Conservation (phyloP, 2,797 vertebrate species). For the Sitta carolinensis region DNA sequence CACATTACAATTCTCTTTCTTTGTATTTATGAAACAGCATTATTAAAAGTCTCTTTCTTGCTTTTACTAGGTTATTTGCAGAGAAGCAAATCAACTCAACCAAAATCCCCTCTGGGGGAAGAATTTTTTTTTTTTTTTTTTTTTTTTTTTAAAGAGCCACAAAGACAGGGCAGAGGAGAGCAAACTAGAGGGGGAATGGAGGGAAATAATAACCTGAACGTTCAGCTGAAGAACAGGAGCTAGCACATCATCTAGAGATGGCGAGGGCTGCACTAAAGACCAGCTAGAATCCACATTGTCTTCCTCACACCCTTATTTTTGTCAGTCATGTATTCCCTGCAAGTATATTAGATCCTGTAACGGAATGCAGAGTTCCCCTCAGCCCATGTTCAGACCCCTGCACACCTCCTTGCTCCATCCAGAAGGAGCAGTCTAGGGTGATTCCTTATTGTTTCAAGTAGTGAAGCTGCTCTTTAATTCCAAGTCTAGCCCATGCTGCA, state of each 20-base stretch:
- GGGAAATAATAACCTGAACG: not conserved
- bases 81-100: not conserved
- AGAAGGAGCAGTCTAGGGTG: not conserved
- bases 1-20: conserved; percentile 21
- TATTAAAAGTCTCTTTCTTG: conserved; percentile 39
- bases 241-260: not conserved
- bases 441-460: not conserved
- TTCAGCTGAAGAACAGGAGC: not conserved
- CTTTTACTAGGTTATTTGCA: conserved; percentile 13
- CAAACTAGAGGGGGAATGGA: not conserved
- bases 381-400: not conserved
- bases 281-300: not conserved
- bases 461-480: not conserved
- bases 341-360: not conserved
- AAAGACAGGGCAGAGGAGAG: not conserved
- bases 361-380: not conserved
- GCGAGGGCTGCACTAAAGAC: not conserved
- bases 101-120: not conserved
- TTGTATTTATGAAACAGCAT: conserved; percentile 7
- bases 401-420: not conserved
- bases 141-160: not conserved
- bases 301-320: not conserved
- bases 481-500: not conserved
- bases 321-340: not conserved
- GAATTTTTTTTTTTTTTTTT: too few species aligned